These are phyloP conservation scores for Prionace glauca DNA, from an alignment of 2,797 vertebrate genomes.

Conservation along the genomic window DNA sequence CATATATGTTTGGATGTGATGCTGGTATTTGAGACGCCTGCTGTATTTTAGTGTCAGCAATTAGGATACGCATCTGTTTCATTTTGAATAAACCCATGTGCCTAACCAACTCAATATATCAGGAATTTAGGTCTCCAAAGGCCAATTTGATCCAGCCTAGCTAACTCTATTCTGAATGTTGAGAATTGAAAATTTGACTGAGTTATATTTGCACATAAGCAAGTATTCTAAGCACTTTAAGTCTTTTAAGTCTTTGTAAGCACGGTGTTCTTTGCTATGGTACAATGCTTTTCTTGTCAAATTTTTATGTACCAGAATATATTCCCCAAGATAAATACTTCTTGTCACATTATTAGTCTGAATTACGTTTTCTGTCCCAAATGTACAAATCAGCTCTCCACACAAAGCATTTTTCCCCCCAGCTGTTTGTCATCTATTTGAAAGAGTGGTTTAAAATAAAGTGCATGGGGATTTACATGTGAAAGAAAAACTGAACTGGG, in stretches of 20 bases:
- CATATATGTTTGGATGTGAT: slow-evolving; percentile 30
- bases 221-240: too few relatives aligned
- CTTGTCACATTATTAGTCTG: background rate
- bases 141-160: slow-evolving; percentile 36
- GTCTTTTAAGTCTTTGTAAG: background rate
- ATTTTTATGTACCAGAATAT: background rate
- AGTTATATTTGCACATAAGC: slow-evolving; percentile 1
- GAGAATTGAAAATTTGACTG: background rate
- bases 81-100: slow-evolving; percentile 38
- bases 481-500: background rate
- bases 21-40: slow-evolving; percentile 30
- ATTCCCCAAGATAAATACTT: background rate
- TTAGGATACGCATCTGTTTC: slow-evolving; percentile 38
- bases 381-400: background rate
- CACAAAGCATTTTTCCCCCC: background rate
- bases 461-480: slow-evolving; percentile 1
- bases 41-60: slow-evolving; percentile 33
- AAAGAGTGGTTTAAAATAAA: background rate
- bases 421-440: slow-evolving; percentile 33
- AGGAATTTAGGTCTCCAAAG: slow-evolving; percentile 37
- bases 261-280: background rate
- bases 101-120: slow-evolving; percentile 36
- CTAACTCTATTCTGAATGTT: slow-evolving; percentile 25
- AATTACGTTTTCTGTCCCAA: background rate
- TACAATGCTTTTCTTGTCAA: background rate